phyloP scores from a whole-genome alignment of 2,797 vertebrate species.

The Cossypha niveicapilla region DNA sequence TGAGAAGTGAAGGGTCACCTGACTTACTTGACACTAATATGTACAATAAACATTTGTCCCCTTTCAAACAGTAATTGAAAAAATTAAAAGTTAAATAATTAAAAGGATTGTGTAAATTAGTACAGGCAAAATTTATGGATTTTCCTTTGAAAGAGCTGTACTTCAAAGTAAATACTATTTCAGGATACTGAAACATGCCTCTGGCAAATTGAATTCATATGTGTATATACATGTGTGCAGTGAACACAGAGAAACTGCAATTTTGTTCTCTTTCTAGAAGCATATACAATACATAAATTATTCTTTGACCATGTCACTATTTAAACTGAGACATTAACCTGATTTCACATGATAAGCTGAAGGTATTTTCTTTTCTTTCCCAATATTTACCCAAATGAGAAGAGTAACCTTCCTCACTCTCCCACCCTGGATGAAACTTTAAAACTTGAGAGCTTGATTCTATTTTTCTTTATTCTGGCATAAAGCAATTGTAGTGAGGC shows the following conservation, averaged over 20 bases:
- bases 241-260: neutral
- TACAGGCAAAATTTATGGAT: neutral
- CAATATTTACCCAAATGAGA: neutral
- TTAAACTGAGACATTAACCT: neutral
- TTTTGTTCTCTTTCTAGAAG: neutral
- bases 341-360: neutral
- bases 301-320: neutral
- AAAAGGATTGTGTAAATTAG: neutral
- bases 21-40: neutral
- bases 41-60: neutral
- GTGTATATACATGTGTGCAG: neutral
- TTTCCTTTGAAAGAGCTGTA: slow-evolving; percentile 6
- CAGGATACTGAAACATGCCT: neutral
- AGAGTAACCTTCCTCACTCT: neutral
- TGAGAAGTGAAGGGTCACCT: neutral
- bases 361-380: neutral
- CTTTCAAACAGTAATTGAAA: neutral
- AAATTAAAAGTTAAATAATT: neutral
- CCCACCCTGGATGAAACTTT: neutral
- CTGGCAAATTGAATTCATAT: neutral
- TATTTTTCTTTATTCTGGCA: neutral
- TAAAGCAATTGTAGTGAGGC: neutral
- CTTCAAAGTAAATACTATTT: slow-evolving; percentile 1
- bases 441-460: neutral
- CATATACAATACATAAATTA: neutral